Percentiles rank a stretch among this genome's conserved stretches.
These are phyloP conservation scores for Zosterops hypoxanthus DNA, from an alignment of 2,113 vertebrate species.

Conservation along the genomic window DNA sequence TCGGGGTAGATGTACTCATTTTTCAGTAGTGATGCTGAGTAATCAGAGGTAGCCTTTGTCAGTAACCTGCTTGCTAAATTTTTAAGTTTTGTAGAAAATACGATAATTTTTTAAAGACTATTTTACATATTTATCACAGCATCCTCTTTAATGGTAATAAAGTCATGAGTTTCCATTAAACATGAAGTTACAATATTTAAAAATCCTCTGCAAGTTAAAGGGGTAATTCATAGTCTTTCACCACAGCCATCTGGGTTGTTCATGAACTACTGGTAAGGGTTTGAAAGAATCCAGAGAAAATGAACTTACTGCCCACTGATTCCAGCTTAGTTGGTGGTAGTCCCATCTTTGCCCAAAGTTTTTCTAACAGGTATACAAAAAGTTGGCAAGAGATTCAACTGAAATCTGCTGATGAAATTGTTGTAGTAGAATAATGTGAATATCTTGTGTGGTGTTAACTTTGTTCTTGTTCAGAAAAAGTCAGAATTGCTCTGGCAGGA, in stretches of 20 bases:
- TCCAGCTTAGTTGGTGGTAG: background rate
- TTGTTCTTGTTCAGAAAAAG: background rate
- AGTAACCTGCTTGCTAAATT: background rate
- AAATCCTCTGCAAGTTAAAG: background rate
- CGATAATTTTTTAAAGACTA: fast-evolving
- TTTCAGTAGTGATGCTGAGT: background rate
- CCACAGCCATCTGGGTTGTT: background rate
- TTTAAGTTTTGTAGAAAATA: background rate
- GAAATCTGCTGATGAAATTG: background rate
- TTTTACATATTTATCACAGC: background rate
- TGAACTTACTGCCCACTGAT: background rate
- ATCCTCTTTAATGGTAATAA: background rate
- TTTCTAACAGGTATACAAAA: background rate
- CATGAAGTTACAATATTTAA: background rate
- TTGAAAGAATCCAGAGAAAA: background rate
- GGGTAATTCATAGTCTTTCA: background rate
- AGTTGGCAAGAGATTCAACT: background rate
- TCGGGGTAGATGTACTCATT: background rate
- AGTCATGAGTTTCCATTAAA: background rate
- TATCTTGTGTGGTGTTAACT: background rate
- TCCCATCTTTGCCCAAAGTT: background rate
- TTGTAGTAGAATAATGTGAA: background rate
- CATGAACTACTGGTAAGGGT: background rate
- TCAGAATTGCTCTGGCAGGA: background rate
- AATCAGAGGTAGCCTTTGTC: background rate